Base-by-base conservation (phyloP, 2,113 vertebrate genomes). In the Plecotus auritus region DNA sequence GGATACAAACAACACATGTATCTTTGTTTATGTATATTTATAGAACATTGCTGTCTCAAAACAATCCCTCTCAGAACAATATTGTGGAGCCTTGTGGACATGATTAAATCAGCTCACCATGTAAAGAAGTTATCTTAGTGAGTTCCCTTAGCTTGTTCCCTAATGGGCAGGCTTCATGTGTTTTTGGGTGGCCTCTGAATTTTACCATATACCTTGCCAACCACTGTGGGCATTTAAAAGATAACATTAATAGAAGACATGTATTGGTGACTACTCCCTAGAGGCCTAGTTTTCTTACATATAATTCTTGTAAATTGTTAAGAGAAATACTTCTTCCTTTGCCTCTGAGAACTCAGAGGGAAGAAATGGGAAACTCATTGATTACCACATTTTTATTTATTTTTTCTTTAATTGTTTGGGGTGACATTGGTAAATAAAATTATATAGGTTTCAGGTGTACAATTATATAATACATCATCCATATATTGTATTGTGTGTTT, bases 221-320 rank as follows among this genome's bases (percentile, higher is more conserved):
- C 54, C n/a, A 70, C 10, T 20, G 47, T n/a, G 7, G 16, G 56
- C 32, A 49, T 83, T 90, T 93, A 94, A 87, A 85, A 88, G 7
- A 77, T 85, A 61, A 95, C 85, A 90, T 77, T 77, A 86, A 77
- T 56, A 74, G 22, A 80, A 84, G 26, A 69, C 42, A 56, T 84
- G 22, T 80, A 59, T 81, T 35, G 0, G 17, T 93, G 77, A 90
- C 40, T 89, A 59, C 74, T 67, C 51, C 64, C 22, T 61, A 72
- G 64, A 90, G 84, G 37, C 16, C 45, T 82, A 73, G 54, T 78
- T 92, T 95, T 89, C 73, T 83, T 90, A 93, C 40, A 73, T 61
- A 84, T 67, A 70, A 69, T 95, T 90, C n/a, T 89, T 84, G 23
- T 61, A 64, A 94, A 83, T 92, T 84, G 35, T 47, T 51, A 64